Conservation (phyloP, 2,113 vertebrate species). For the Dromaius novaehollandiae region DNA sequence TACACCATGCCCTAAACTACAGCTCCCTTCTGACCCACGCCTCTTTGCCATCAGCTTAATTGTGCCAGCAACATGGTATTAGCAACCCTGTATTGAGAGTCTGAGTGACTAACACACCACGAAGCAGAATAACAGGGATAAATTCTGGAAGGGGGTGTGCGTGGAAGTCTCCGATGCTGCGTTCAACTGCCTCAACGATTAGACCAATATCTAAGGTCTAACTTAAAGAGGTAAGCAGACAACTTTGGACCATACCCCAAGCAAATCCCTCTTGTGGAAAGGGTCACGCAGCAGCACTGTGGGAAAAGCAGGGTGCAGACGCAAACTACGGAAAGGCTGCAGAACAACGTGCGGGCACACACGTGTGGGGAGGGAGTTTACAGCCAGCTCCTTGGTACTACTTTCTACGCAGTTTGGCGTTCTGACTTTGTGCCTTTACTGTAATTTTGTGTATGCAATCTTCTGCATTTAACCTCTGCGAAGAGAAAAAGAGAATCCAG, state of each 20-base stretch:
- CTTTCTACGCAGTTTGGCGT: neutral
- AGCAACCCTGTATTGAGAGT: neutral
- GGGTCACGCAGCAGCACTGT: neutral
- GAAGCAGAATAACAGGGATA: neutral
- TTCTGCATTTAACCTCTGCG: neutral
- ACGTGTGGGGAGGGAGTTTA: fast-evolving
- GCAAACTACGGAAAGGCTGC: neutral
- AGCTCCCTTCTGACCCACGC: neutral
- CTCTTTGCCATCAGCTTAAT: neutral
- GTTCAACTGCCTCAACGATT: neutral
- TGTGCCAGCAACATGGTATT: neutral
- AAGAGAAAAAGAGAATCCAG: neutral
- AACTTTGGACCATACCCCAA: neutral
- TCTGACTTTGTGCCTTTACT: neutral
- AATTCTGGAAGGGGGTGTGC: neutral
- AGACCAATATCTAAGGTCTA: neutral
- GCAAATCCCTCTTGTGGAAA: neutral
- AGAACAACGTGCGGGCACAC: neutral
- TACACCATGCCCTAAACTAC: neutral
- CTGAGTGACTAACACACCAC: neutral
- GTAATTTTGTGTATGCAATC: neutral
- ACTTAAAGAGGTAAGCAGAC: neutral
- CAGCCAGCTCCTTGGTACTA: neutral
- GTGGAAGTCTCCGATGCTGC: neutral
- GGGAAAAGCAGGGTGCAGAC: neutral